Evolutionary conservation across 1,140 invertebrate genomes (phyloP).

Genomic region (Danaus plexippus): DNA sequence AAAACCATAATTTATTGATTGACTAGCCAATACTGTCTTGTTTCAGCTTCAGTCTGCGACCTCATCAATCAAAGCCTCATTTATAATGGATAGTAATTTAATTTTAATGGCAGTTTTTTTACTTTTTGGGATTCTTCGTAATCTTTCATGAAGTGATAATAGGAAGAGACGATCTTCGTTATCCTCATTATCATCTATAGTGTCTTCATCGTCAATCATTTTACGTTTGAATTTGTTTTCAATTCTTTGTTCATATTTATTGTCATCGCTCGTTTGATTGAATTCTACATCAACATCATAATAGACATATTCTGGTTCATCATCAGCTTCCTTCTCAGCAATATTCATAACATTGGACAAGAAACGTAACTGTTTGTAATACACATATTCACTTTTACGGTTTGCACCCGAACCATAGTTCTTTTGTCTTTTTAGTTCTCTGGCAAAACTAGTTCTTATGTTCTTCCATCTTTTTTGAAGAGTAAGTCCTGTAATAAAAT

Average conservation of each 20-base stretch:
- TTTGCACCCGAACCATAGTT: conserved; percentile 18
- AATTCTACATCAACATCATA: conserved; percentile 4
- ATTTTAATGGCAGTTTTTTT: conserved; percentile 26
- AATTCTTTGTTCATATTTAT: conserved; percentile 17
- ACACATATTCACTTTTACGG: conserved; percentile 30
- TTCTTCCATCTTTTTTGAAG: conserved; percentile 26
- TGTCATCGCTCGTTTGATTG: conserved; percentile 8
- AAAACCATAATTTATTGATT: too few relatives aligned
- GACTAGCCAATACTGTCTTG: too few relatives aligned
- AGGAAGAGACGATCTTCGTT: conserved; percentile 27
- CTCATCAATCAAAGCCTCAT: conserved; percentile 8
- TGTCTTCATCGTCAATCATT: conserved; percentile 18
- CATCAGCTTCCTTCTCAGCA: conserved; percentile 13
- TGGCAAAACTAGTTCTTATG: conserved; percentile 22
- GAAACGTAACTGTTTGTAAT: conserved; percentile 25
- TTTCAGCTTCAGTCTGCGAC: too few relatives aligned
- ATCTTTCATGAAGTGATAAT: conserved; percentile 23
- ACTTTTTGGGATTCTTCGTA: conserved; percentile 21
- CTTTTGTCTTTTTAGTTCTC: conserved; percentile 25
- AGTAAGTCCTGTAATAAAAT: conserved; percentile 14
- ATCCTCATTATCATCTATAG: conserved; percentile 14
- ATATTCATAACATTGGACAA: conserved; percentile 21
- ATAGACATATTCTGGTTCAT: conserved; percentile 18
- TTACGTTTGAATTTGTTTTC: conserved; percentile 13
- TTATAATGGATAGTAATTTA: conserved; percentile 23